phyloP scores from a whole-genome alignment of 2,888 invertebrate genomes.

The Mellilla xanthometata region DNA sequence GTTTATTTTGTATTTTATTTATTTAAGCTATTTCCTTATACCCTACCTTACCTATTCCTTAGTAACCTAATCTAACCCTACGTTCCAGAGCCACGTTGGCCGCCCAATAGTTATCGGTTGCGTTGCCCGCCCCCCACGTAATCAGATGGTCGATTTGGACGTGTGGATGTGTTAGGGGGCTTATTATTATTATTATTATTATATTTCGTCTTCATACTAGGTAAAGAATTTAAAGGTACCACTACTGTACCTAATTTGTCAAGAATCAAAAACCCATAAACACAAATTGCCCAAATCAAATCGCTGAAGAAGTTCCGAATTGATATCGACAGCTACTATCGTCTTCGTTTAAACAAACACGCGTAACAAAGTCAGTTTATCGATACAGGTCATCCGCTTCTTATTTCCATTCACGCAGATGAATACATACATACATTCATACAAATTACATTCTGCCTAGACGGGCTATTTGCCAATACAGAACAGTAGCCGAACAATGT shows the following conservation, averaged over 20 bases:
- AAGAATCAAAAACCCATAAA: slow-evolving; percentile 15
- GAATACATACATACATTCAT: slow-evolving; percentile 11
- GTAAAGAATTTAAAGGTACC: no score
- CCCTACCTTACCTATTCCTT: no score
- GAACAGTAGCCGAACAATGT: slow-evolving; percentile 30
- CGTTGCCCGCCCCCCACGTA: no score
- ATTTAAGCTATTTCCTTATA: no score
- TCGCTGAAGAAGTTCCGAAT: slow-evolving; percentile 17
- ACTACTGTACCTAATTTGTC: neutral
- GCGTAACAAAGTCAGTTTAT: slow-evolving; percentile 18
- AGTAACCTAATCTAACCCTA: no score
- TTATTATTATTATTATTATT: no score
- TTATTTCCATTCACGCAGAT: slow-evolving; percentile 18
- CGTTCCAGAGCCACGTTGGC: no score
- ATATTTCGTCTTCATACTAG: no score
- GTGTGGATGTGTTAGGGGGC: no score
- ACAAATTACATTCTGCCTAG: slow-evolving; percentile 9
- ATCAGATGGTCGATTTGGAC: no score
- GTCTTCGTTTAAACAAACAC: slow-evolving; percentile 12
- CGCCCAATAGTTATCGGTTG: no score
- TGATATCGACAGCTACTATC: slow-evolving; percentile 17
- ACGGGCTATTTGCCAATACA: slow-evolving; percentile 35
- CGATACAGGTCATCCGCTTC: slow-evolving; percentile 22
- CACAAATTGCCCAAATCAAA: slow-evolving; percentile 18
- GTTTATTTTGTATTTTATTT: no score